Evolutionary conservation across 1,140 invertebrate genomes (phyloP).

Genomic region (Drusus annulatus): DNA sequence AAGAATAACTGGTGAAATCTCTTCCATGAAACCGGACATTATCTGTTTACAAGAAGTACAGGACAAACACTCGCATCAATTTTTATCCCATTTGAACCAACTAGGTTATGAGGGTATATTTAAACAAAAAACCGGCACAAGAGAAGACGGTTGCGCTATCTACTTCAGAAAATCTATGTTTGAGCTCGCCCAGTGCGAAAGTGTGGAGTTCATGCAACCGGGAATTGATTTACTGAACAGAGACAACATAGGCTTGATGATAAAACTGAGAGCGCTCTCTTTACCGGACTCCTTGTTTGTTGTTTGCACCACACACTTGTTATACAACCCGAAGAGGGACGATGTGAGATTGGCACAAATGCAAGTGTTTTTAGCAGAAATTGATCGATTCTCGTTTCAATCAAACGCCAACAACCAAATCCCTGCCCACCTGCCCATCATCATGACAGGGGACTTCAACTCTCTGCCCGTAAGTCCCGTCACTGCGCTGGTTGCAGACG

Average conservation of each 20-base stretch:
- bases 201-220: constrained; percentile 75
- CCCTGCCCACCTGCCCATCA: constrained; percentile 78
- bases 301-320: constrained; percentile 94
- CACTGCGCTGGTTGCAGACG: constrained; percentile 81
- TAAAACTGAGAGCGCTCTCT: constrained; percentile 76
- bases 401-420: constrained; percentile 62
- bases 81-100: constrained; percentile 73
- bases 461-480: constrained; percentile 80
- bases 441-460: constrained; percentile 94
- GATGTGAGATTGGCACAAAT: constrained; percentile 92
- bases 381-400: constrained; percentile 83
- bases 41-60: constrained; percentile 92
- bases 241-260: constrained; percentile 90
- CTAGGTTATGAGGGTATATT: constrained; percentile 77
- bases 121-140: constrained; percentile 81
- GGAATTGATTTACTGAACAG: constrained; percentile 79
- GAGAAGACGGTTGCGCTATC: constrained; percentile 89
- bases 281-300: constrained; percentile 73
- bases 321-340: constrained; percentile 91
- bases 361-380: constrained; percentile 84
- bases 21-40: constrained; percentile 82
- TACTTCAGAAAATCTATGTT: constrained; percentile 81
- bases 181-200: constrained; percentile 72
- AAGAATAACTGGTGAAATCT: constrained; percentile 82
- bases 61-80: constrained; percentile 78